Conservation (phyloP, 2,797 vertebrate genomes). For the Echiichthys vipera region DNA sequence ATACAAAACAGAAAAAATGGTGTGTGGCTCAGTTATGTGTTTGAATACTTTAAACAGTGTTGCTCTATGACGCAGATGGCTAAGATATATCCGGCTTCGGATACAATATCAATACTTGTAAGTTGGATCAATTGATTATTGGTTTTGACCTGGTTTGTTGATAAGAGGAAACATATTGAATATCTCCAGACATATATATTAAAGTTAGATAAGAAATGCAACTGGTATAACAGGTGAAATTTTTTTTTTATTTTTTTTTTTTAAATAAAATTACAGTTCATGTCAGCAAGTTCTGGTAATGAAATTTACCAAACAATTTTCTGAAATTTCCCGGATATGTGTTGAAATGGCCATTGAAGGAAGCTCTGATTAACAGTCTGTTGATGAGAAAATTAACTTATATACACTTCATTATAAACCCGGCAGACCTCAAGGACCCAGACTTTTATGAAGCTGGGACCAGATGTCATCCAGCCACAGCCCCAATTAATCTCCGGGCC, state of each 20-base stretch:
- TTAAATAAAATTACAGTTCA: not conserved
- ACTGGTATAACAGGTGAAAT: not conserved
- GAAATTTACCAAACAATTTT: conserved; percentile 50
- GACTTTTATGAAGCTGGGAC: conserved; percentile 83
- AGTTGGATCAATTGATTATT: not conserved
- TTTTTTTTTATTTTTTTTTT: not conserved
- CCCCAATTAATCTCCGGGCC: conserved; percentile 90
- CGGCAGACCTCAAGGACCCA: conserved; percentile 78
- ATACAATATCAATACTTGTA: not conserved
- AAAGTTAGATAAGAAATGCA: not conserved
- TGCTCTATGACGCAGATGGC: not conserved
- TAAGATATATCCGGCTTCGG: not conserved
- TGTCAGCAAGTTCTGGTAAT: conserved; percentile 39
- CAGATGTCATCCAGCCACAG: conserved; percentile 89
- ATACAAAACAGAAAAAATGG: no score
- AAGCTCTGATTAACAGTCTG: conserved; percentile 84
- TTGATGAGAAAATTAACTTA: conserved; percentile 93
- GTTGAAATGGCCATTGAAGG: conserved; percentile 68
- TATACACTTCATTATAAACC: conserved; percentile 93
- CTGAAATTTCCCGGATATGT: conserved; percentile 38
- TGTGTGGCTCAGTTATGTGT: not conserved
- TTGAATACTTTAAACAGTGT: no score
- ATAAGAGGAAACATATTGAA: not conserved
- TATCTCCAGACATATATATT: not conserved
- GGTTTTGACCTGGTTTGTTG: not conserved